Evolutionary conservation across 1,140 invertebrate genomes (phyloP), one percentile per base, ranked within the genome.

Genomic region (Aphidius ervi): DNA sequence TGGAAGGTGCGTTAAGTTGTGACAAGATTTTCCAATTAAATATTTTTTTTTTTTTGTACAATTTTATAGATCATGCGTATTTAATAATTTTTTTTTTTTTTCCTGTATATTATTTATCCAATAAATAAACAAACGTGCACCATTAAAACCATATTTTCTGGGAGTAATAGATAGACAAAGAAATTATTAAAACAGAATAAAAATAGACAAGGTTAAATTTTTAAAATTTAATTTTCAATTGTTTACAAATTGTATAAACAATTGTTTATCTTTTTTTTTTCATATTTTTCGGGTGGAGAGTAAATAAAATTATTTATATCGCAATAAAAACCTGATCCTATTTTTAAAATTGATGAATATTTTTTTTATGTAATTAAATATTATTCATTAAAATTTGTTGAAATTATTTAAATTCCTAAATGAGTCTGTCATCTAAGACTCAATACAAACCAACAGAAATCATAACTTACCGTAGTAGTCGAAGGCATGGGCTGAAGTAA

Each of bases 381-480:
- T 31, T 31, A 31, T 31, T 31, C 4, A 31, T 31, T 31, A 31
- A 31, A 31, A 31, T 31, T 31, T 16, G 16, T 16, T 16, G 16
- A 16, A 16, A 16, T 16, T 16, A 16, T 16, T 16, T 16, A 16
- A 16, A 16, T 16, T 16, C 16, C 16, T 16, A 16, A 16, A 16
- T 16, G 16, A 16, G 16, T 1, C 16, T 16, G 16, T 16, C 16
- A 16, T 16, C 1, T 61, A 59, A 64, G 39, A 61, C 53, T 63
- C 61, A 58, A 50, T 52, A 61, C 62, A 76, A 82, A 81, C 74
- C 82, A 84, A 83, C 80, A 84, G 83, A 84, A 89, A 88, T 86
- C 85, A 85, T 84, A 85, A 95, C 94, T 97, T 94, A 97, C 94
- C 94, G 93, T 97, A 97, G 87, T 96, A 97, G 85, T 95, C 94